Percentiles rank a stretch among this genome's conserved stretches.
Conservation (phyloP, 2,113 vertebrate genomes). For the Triplophysa dalaica region DNA sequence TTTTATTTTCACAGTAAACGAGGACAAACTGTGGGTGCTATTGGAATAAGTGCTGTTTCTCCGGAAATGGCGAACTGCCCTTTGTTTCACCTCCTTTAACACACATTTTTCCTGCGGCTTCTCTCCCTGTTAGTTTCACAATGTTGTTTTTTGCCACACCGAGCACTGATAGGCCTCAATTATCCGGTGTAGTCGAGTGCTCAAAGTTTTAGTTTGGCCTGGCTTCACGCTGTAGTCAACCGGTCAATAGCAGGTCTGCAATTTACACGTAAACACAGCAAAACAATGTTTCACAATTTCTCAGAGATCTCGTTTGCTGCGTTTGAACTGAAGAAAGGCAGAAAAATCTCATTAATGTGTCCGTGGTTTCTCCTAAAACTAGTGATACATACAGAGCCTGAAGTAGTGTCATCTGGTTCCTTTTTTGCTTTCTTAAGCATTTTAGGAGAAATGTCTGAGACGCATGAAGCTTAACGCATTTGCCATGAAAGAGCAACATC, state of each 20-base stretch:
- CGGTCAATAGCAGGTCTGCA: conserved; percentile 1
- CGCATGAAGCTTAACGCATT: no score
- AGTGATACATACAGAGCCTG: no score
- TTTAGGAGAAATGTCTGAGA: no score
- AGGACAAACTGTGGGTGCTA: not conserved
- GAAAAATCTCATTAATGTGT: not conserved
- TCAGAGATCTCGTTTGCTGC: not conserved
- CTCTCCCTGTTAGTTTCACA: conserved; percentile 2
- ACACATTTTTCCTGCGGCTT: not conserved
- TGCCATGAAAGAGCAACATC: no score
- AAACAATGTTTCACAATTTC: not conserved
- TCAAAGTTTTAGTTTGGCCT: conserved; percentile 1
- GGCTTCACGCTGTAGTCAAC: not conserved
- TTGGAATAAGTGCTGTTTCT: conserved; percentile 47
- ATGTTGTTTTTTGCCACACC: conserved; percentile 16
- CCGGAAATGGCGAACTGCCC: conserved; percentile 26
- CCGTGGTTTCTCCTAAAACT: no score
- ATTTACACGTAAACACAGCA: not conserved
- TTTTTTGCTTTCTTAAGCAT: no score
- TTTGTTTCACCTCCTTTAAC: not conserved
- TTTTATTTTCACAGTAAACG: not conserved
- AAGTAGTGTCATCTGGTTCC: no score
- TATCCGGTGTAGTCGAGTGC: not conserved
- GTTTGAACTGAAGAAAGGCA: not conserved
- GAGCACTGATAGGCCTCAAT: conserved; percentile 20